phyloP scores from a whole-genome alignment of 1,140 invertebrate species.

The Aleiodes sp. region DNA sequence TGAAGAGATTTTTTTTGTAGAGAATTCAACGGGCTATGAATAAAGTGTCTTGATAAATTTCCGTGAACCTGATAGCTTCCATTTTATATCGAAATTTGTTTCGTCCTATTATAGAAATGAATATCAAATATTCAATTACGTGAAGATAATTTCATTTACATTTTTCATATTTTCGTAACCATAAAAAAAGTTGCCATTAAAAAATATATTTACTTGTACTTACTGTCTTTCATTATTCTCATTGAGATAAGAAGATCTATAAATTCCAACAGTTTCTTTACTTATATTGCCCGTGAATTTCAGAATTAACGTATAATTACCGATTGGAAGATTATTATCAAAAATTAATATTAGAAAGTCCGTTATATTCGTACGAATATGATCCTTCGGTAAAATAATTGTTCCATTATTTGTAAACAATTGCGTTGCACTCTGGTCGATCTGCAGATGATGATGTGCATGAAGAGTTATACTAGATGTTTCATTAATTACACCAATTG shows the following conservation, averaged over 20 bases:
- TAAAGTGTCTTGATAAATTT: too few species aligned
- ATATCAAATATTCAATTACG: too few species aligned
- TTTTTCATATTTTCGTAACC: too few species aligned
- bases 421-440: slow-evolving; percentile 24
- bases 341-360: slow-evolving; percentile 58
- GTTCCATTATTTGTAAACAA: not conserved
- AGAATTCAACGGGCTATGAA: too few species aligned
- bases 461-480: slow-evolving; percentile 34
- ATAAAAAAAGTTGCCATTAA: not conserved
- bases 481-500: slow-evolving; percentile 1
- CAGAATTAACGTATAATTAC: slow-evolving; percentile 72
- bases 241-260: slow-evolving; percentile 80
- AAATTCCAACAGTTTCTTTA: slow-evolving; percentile 69
- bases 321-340: not conserved
- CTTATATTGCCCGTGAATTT: slow-evolving; percentile 47
- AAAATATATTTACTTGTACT: slow-evolving; percentile 34
- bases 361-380: slow-evolving; percentile 66
- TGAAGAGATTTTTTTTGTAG: too few species aligned
- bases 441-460: slow-evolving; percentile 19
- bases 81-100: too few species aligned
- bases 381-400: slow-evolving; percentile 30
- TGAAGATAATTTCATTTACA: too few species aligned
- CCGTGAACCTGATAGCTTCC: too few species aligned
- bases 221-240: slow-evolving; percentile 72
- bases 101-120: too few species aligned